Conservation (phyloP, 2,113 vertebrate genomes). For the Leucoraja erinaceus region DNA sequence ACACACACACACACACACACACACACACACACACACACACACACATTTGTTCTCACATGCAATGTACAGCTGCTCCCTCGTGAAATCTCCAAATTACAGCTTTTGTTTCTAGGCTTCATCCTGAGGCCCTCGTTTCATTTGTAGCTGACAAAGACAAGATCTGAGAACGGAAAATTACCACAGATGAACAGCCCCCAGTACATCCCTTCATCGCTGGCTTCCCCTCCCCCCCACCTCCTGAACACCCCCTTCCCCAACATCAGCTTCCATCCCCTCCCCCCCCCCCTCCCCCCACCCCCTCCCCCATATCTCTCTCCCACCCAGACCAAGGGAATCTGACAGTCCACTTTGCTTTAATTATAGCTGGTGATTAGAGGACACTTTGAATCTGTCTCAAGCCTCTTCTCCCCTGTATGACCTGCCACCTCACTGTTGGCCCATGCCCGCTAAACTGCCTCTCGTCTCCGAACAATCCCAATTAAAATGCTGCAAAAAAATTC, state of each 20-base stretch:
- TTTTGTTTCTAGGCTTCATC: neutral
- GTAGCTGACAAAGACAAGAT: neutral
- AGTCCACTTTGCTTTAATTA: neutral
- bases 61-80: too few relatives aligned
- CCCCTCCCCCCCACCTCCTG: too few relatives aligned
- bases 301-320: neutral
- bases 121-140: neutral
- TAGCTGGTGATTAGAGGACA: neutral
- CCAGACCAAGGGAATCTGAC: neutral
- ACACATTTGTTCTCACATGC: neutral
- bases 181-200: neutral
- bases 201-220: too few relatives aligned
- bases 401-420: neutral
- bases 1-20: neutral
- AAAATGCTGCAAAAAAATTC: neutral
- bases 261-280: neutral
- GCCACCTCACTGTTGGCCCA: neutral
- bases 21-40: neutral
- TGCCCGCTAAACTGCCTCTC: neutral
- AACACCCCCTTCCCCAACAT: too few relatives aligned
- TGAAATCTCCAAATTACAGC: neutral
- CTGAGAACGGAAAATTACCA: neutral
- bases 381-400: neutral
- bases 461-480: neutral
- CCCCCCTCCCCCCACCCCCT: neutral